Percentiles rank a stretch among this genome's conserved stretches.
Conservation (phyloP, 2,888 invertebrate species). For the Clostera curtula region DNA sequence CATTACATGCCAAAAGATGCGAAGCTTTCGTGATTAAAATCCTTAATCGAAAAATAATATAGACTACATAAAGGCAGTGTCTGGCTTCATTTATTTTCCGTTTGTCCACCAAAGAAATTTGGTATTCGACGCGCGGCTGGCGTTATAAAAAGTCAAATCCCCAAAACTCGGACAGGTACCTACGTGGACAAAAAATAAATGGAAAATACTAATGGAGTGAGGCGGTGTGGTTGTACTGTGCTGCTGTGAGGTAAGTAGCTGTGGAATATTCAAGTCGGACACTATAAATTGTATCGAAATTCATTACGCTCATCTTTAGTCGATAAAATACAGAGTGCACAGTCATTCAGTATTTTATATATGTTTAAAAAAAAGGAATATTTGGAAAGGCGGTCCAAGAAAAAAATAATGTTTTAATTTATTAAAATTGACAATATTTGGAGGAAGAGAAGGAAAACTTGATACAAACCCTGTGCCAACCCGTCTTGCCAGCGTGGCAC, state of each 20-base stretch:
- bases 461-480: too few species aligned
- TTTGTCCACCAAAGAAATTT: constrained; percentile 62
- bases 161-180: constrained; percentile 72
- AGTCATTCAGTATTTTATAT: too few species aligned
- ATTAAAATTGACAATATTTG: too few species aligned
- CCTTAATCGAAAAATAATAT: constrained; percentile 56
- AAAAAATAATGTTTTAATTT: too few species aligned
- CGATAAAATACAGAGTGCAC: too few species aligned
- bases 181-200: constrained; percentile 75
- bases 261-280: constrained; percentile 14
- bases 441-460: too few species aligned
- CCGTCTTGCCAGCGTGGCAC: too few species aligned
- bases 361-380: too few species aligned
- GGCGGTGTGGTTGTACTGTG: constrained; percentile 54
- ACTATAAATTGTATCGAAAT: too few species aligned
- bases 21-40: constrained; percentile 29
- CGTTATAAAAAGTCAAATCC: constrained; percentile 66
- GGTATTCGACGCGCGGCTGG: constrained; percentile 67
- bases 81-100: constrained; percentile 63
- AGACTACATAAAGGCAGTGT: constrained; percentile 50
- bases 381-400: too few species aligned
- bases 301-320: too few species aligned
- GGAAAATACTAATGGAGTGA: constrained; percentile 74
- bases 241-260: constrained; percentile 44
- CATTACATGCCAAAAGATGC: constrained; percentile 3